Conservation (phyloP, 2,888 invertebrate species). For the Drosophila anomelani region DNA sequence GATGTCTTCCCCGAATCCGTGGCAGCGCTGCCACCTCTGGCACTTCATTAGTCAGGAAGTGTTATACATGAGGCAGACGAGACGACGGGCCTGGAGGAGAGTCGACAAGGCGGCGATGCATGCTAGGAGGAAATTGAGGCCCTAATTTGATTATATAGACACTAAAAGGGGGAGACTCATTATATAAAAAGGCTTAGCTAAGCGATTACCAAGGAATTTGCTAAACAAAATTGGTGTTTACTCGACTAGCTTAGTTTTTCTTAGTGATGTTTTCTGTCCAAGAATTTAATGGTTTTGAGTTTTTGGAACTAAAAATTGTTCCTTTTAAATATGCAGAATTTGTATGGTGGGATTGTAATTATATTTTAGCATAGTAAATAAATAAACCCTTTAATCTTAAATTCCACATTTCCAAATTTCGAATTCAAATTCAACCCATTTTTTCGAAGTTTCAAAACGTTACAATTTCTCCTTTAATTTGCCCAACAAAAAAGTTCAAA, state of each 20-base stretch:
- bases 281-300: too few relatives aligned
- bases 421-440: not conserved
- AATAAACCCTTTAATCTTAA: too few relatives aligned
- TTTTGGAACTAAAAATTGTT: too few relatives aligned
- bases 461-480: not conserved
- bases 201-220: slow-evolving; percentile 11
- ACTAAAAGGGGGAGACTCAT: slow-evolving; percentile 39
- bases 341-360: too few relatives aligned
- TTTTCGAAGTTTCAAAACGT: not conserved
- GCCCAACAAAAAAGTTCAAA: not conserved
- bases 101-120: slow-evolving; percentile 35
- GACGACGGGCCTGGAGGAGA: not conserved
- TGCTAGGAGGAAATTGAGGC: slow-evolving; percentile 54
- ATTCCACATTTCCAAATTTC: too few relatives aligned
- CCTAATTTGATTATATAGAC: slow-evolving; percentile 65
- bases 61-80: slow-evolving; percentile 60
- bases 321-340: too few relatives aligned
- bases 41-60: slow-evolving; percentile 76
- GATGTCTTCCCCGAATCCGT: slow-evolving; percentile 59
- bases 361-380: too few relatives aligned
- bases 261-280: too few relatives aligned
- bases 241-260: not conserved
- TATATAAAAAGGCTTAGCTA: slow-evolving; percentile 44
- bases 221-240: not conserved
- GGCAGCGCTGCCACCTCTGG: slow-evolving; percentile 45